Evolutionary conservation across 1,140 invertebrate species (phyloP).

Genomic region (Theocolax elegans): DNA sequence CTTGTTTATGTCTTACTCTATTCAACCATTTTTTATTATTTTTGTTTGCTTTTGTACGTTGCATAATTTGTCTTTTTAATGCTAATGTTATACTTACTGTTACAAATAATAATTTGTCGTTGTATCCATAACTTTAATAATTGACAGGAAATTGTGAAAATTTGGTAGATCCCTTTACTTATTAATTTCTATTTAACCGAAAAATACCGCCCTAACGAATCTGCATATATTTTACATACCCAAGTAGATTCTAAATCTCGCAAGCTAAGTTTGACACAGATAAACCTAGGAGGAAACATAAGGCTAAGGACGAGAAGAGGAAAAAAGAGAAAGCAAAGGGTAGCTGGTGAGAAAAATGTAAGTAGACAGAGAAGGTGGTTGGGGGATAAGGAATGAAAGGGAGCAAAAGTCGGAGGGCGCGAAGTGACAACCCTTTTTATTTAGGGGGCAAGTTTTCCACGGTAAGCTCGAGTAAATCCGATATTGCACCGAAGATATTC

Average conservation of each 20-base stretch:
- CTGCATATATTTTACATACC: no score
- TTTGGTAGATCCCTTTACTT: no score
- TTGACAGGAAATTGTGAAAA: no score
- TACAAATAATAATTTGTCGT: no score
- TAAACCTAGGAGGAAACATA: constrained; percentile 21
- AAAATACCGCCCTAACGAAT: not conserved
- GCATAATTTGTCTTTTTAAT: constrained; percentile 13
- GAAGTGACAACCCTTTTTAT: constrained; percentile 67
- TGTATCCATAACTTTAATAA: no score
- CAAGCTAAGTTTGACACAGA: constrained; percentile 34
- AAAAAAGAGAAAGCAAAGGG: constrained; percentile 36
- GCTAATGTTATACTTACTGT: no score
- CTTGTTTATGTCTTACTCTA: no score
- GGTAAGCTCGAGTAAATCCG: constrained; percentile 63
- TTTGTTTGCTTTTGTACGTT: no score
- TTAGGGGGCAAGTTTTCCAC: constrained; percentile 60
- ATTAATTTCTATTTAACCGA: no score
- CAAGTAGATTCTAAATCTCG: no score
- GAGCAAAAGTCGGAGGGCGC: constrained; percentile 24
- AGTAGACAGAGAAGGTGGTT: constrained; percentile 6
- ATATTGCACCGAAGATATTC: constrained; percentile 55
- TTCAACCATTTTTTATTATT: no score
- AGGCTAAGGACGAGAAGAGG: constrained; percentile 14
- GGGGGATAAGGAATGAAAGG: constrained; percentile 20
- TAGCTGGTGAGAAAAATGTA: constrained; percentile 22